Percentiles rank a stretch among this genome's conserved stretches.
Evolutionary conservation across 2,888 invertebrate genomes (phyloP).

Genomic region (Thalpophila matura): DNA sequence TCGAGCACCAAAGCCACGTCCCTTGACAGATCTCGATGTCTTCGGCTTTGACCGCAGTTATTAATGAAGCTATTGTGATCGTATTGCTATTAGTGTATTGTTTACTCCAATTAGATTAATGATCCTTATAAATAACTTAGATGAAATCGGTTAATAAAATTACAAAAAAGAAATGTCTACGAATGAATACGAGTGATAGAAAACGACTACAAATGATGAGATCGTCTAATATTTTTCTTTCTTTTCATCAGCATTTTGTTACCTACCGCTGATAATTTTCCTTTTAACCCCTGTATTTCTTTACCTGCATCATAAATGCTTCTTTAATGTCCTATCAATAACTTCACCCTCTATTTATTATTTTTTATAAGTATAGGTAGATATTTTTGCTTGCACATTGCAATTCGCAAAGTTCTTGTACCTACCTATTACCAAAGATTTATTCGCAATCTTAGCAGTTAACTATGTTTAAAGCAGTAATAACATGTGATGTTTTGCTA

Average conservation of each 20-base stretch:
- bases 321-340: too few relatives aligned
- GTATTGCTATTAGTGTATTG: conserved; percentile 32
- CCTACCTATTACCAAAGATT: conserved; percentile 46
- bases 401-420: conserved; percentile 25
- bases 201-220: too few relatives aligned
- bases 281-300: too few relatives aligned
- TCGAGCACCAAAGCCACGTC: conserved; percentile 71
- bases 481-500: conserved; percentile 58
- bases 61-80: conserved; percentile 74
- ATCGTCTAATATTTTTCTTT: too few relatives aligned
- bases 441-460: conserved; percentile 51
- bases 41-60: conserved; percentile 74
- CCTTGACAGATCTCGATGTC: conserved; percentile 73
- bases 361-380: too few relatives aligned
- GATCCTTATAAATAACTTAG: not conserved
- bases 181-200: too few relatives aligned
- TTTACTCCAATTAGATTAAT: conserved; percentile 23
- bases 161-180: too few relatives aligned
- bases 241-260: too few relatives aligned
- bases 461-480: conserved; percentile 35
- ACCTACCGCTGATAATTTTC: too few relatives aligned
- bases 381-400: conserved; percentile 10
- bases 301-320: too few relatives aligned
- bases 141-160: not conserved
- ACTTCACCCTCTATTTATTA: too few relatives aligned